phyloP scores from a whole-genome alignment of 1,140 invertebrate species.

The Carposina sasakii region DNA sequence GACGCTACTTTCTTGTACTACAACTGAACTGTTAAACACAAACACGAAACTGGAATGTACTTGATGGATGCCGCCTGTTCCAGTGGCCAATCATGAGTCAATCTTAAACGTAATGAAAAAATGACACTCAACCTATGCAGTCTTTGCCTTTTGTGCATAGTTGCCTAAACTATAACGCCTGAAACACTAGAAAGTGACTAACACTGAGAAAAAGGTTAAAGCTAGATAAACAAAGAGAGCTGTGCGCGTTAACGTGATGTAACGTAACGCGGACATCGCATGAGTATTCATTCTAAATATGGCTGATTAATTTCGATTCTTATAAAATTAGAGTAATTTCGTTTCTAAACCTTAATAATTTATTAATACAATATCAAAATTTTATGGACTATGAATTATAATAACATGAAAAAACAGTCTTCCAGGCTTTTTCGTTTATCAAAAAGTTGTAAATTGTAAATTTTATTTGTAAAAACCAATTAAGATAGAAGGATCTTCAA shows the following conservation, averaged over 20 bases:
- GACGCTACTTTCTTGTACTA: too few relatives aligned
- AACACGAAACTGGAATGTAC: not conserved
- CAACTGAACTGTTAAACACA: too few relatives aligned
- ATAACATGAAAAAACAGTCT: conserved; percentile 68
- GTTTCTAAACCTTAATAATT: conserved; percentile 50
- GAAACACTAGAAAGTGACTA: too few relatives aligned
- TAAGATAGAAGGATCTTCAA: conserved; percentile 52
- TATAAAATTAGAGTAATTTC: conserved; percentile 32
- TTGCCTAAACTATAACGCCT: too few relatives aligned
- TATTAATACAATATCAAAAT: conserved; percentile 63
- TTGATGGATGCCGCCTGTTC: conserved; percentile 10
- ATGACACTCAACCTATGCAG: too few relatives aligned
- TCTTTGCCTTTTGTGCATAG: too few relatives aligned
- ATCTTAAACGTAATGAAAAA: too few relatives aligned
- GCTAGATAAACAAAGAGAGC: too few relatives aligned
- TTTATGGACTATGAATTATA: conserved; percentile 63
- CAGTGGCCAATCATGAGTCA: conserved; percentile 11
- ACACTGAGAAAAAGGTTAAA: too few relatives aligned
- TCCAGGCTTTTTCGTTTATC: conserved; percentile 58
- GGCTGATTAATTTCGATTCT: conserved; percentile 21
- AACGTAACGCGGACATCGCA: too few relatives aligned
- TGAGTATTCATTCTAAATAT: too few relatives aligned
- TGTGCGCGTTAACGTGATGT: too few relatives aligned
- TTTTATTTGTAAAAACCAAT: conserved; percentile 50
- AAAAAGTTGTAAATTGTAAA: conserved; percentile 70